phyloP scores from a whole-genome alignment of 2,797 vertebrate genomes.

The Botia almorhae region DNA sequence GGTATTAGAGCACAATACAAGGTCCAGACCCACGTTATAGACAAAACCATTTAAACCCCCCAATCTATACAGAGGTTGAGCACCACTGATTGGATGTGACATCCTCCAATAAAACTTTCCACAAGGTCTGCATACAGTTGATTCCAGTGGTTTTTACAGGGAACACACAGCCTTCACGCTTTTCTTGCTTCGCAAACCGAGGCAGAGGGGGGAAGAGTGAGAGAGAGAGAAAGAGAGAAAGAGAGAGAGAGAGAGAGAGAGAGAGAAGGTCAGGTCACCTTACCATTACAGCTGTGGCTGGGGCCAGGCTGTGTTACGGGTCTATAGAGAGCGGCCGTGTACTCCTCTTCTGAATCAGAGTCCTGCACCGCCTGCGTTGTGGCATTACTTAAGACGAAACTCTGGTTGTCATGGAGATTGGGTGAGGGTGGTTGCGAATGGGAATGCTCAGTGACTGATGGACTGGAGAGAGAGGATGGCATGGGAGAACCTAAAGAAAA shows the following conservation, averaged over 20 bases:
- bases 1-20: slow-evolving; percentile 1
- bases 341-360: slow-evolving; percentile 81
- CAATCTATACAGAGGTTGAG: slow-evolving; percentile 12
- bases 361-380: slow-evolving; percentile 78
- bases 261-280: slow-evolving; percentile 29
- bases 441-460: slow-evolving; percentile 78
- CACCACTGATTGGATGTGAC: slow-evolving; percentile 34
- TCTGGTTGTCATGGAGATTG: slow-evolving; percentile 85
- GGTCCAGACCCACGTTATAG: slow-evolving; percentile 9
- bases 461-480: slow-evolving; percentile 83
- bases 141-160: slow-evolving; percentile 9
- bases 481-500: slow-evolving; percentile 77
- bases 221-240: slow-evolving; percentile 6
- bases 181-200: neutral
- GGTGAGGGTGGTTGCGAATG: slow-evolving; percentile 80
- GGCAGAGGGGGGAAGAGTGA: too few species aligned
- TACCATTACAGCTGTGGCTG: slow-evolving; percentile 43
- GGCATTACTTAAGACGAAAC: slow-evolving; percentile 83
- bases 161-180: neutral
- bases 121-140: slow-evolving; percentile 10
- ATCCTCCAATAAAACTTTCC: slow-evolving; percentile 38
- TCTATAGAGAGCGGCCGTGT: slow-evolving; percentile 71
- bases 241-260: slow-evolving; percentile 39
- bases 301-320: slow-evolving; percentile 64
- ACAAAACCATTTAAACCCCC: slow-evolving; percentile 18